These are phyloP conservation scores for Monomorium pharaonis DNA, from an alignment of 1,140 invertebrate species.

Conservation along the genomic window DNA sequence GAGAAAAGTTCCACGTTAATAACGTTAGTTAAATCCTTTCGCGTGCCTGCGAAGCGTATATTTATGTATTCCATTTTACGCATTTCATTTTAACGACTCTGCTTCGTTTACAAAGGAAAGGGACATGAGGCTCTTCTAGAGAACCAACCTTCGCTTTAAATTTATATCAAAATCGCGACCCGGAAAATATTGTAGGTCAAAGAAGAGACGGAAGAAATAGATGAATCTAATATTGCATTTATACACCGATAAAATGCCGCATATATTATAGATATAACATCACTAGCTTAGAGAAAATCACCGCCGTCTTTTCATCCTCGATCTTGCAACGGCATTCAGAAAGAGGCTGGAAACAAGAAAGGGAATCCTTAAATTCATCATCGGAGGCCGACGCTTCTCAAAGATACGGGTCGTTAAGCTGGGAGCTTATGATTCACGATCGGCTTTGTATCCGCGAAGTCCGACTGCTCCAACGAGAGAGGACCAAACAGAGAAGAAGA, in stretches of 20 bases:
- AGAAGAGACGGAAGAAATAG: background rate
- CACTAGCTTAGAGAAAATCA: background rate
- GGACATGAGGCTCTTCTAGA: background rate
- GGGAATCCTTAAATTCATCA: constrained; percentile 69
- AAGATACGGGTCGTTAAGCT: constrained; percentile 75
- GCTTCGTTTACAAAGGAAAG: background rate
- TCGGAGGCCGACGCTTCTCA: constrained; percentile 56
- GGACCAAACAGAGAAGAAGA: constrained; percentile 28
- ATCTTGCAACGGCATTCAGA: constrained; percentile 3
- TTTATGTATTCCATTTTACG: constrained; percentile 39
- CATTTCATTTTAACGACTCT: constrained; percentile 31
- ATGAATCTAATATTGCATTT: constrained; percentile 8
- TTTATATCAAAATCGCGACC: background rate
- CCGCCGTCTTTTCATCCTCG: background rate
- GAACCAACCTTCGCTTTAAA: background rate
- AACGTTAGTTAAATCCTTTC: constrained; percentile 66
- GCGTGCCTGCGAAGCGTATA: constrained; percentile 7
- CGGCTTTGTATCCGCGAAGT: constrained; percentile 65
- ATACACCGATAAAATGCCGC: background rate
- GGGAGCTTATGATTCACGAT: constrained; percentile 77
- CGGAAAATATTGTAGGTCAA: background rate
- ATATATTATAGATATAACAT: background rate
- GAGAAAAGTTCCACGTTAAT: constrained; percentile 59
- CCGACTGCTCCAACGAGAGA: constrained; percentile 16
- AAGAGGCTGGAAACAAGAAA: constrained; percentile 9